Evolutionary conservation across 1,140 invertebrate species (phyloP).

Genomic region (Pseudomyrmex sp.): DNA sequence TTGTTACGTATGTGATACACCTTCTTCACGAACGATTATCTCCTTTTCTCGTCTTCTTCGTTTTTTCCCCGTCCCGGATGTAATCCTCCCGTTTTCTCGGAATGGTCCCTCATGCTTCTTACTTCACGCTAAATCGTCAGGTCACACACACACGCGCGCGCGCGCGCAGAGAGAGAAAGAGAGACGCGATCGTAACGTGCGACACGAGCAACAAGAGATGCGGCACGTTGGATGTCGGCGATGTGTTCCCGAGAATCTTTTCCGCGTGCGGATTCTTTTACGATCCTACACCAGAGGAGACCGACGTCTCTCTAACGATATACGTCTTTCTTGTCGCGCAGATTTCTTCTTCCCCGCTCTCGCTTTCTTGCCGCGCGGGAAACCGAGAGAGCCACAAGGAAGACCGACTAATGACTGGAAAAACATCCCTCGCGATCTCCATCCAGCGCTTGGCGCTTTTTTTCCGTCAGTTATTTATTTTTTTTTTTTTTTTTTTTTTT

Average conservation of each 20-base stretch:
- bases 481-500: neutral
- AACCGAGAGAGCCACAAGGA: neutral
- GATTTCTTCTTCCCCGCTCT: neutral
- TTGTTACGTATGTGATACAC: neutral
- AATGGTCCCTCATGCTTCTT: conserved; percentile 9
- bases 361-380: conserved; percentile 5
- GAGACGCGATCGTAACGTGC: conserved; percentile 20
- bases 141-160: neutral
- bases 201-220: neutral
- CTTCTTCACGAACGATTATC: neutral
- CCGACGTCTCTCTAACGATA: conserved; percentile 60
- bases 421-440: conserved; percentile 53
- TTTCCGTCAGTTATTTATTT: neutral
- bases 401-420: conserved; percentile 69
- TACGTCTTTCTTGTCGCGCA: conserved; percentile 44
- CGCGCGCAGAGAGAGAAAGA: too few species aligned
- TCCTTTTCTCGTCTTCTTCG: neutral
- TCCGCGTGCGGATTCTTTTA: conserved; percentile 35
- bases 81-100: neutral
- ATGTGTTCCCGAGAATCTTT: neutral
- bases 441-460: conserved; percentile 44
- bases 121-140: conserved; percentile 43
- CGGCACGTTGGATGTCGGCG: conserved; percentile 13
- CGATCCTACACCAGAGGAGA: conserved; percentile 8
- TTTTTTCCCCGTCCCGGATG: conserved; percentile 16